A percentile compares a stretch with the other conserved stretches of the same genome.
These are phyloP conservation scores for Caiman crocodilus DNA, from an alignment of 2,797 vertebrate genomes.

Conservation along the genomic window DNA sequence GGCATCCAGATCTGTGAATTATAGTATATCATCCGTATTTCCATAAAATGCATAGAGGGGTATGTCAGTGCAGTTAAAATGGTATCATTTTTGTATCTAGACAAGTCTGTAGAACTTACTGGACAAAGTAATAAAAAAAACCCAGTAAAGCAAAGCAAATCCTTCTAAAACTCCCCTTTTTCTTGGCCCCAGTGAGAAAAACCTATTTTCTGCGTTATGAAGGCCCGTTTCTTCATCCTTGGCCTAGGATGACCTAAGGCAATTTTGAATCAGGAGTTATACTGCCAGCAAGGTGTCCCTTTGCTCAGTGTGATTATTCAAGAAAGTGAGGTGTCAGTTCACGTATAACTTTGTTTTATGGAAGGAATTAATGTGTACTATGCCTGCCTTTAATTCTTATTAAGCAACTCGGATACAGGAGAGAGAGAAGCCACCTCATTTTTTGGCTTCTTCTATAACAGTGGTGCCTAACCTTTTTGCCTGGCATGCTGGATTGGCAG, in stretches of 20 bases:
- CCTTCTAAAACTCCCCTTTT: background rate
- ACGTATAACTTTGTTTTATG: background rate
- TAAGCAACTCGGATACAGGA: background rate
- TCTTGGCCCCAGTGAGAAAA: background rate
- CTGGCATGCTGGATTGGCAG: no score
- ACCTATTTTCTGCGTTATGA: background rate
- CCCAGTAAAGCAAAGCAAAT: background rate
- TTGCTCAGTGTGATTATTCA: background rate
- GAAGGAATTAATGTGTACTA: background rate
- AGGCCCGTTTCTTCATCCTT: background rate
- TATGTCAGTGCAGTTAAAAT: background rate
- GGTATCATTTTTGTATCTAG: background rate
- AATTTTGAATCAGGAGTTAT: background rate
- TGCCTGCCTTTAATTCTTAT: background rate
- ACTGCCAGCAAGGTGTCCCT: background rate
- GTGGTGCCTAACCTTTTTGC: no score
- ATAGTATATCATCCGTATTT: no score
- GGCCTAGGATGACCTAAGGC: background rate
- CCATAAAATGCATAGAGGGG: no score
- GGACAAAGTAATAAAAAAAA: background rate
- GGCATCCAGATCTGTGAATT: background rate
- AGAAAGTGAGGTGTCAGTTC: background rate
- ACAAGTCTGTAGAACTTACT: background rate
- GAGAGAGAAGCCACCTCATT: background rate
- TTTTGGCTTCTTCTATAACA: background rate